Evolutionary conservation across 2,888 invertebrate genomes (phyloP), one percentile per base, ranked within the genome.

Genomic region (Tachina fera): DNA sequence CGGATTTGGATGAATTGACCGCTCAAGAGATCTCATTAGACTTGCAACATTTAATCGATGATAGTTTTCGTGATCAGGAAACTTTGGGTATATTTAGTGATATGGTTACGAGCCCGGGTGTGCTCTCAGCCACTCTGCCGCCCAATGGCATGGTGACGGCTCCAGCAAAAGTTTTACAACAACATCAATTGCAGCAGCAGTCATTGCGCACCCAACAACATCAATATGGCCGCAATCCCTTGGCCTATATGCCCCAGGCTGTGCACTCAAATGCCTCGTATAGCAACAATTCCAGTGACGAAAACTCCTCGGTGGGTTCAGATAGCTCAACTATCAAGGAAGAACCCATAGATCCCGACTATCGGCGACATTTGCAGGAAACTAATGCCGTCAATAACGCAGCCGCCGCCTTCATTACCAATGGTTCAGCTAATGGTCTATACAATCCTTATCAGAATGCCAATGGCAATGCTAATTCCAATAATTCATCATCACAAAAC

Each of bases 1-100:
- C 96, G 85, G 97, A 98, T 91, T 93, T 98, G 86, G 96, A 97
- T 91, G 98, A 98, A 92, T 95, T 98, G 90, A 97, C 97, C 92
- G 96, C 97, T 82, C 97, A 97, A 88, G 98, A 98, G 93, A 97
- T 98, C 92, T 97, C 97, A 88, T 94, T 98, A 91, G 98, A 98
- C 91, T 94, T 98, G 88, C 97, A 98, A 91, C 96, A 97, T 92
- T 95, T 98, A 90, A 98, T 98, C 91, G 97, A 98, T 93, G 98
- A 98, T 92, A 97, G 97, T 93, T 97, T 98, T 93, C 95, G 96
- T 89, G 97, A 97, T 89, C 95, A 95, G 90, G 95, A 95, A 90
- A 94, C 94, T 3, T 93, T 95, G 93, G 97, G 97, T 49, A 94
- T 98, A 58, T 96, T 98, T 92, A 96, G 95, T 89, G 98, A 98